Evolutionary conservation across 2,113 vertebrate genomes (phyloP), one percentile per base, ranked within the genome.

Genomic region (Phaethon lepturus): DNA sequence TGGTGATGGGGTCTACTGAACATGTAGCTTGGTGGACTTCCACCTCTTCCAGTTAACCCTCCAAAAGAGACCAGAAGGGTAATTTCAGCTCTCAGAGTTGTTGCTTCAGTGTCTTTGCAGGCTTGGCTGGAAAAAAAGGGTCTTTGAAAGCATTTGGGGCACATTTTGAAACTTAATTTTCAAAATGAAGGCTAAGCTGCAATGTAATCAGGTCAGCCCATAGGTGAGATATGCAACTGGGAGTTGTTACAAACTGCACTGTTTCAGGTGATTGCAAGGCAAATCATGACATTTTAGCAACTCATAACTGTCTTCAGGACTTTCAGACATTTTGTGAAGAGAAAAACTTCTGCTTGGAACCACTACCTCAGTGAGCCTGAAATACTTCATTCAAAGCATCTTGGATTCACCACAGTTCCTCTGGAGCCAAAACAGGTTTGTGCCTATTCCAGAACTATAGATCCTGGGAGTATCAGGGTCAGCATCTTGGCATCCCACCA

Each of bases 251-350:
- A 89, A 86, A 78, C 7, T 7, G 23, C 2, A 1, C 38, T 47
- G 38, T 74, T 94, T 95, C 90, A 75, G 55, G 35, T 91, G 83
- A 93, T 87, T 96, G 76, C 80, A 88, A 73, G 69, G 78, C 28
- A 55, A 71, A 89, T 67, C 42, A 69, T 64, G 64, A 50, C 52
- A 68, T 91, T 95, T 84, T 56, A 82, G 45, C 52, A 91, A 87
- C 13, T 69, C 16, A 4, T 9, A 85, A 14, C 10, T 53, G 7
- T 86, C 38, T 72, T 87, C 42, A 68, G 38, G 56, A 91, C 28
- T 68, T 78, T 89, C 73, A 93, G 35, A 60, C 10, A 52, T 75
- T 94, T 67, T 72, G 47, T 47, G n/a, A 91, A 75, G n/a, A 87
- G 25, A 56, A 89, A 71, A 91, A 47, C 8, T 86, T 76, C 33